Evolutionary conservation across 2,888 invertebrate genomes (phyloP), one percentile per base, ranked within the genome.

Genomic region (Oegoconia quadripuncta): DNA sequence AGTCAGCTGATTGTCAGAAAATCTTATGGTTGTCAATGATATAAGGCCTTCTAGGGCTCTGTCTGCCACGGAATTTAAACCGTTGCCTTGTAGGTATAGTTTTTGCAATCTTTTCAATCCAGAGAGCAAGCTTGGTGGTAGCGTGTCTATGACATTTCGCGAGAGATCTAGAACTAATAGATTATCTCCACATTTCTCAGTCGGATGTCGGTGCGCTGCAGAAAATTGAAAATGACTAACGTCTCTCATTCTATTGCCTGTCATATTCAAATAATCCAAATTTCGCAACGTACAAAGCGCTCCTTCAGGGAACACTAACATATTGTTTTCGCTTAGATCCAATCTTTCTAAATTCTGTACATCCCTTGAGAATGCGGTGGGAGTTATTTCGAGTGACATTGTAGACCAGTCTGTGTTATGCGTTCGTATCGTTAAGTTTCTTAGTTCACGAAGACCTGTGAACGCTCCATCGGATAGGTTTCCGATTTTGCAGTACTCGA

Each of bases 341-440:
- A 95, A 83, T 54, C 92, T 88, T 70, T 93, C 93, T 44, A 95
- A 81, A 50, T 92, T 90, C 48, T 90, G 90, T 12, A 94, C 89
- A 59, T 94, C 93, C 58, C 93, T 91, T 44, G 91, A 91, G 71
- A 94, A 93, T 25, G 93, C 93, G 36, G 92, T 91, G 11, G 91
- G 89, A 26, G 93, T 92, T 46, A 95, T 90, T 68, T 94, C 93
- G 46, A 95, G 87, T 37, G 93, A 91, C 91, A 94, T 93, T 35
- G 93, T 91, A 26, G 93, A 93, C 93, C 94, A 94, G 68, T 94
- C 93, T 27, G 93, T 94, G 77, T 95, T 95, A 79, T 95, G 94
- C 34, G 95, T 95, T 59, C 93, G 90, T 49, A 96, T 90, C 29
- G 95, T 95, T 41, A 96, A 87, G 71, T 94, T 93, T 52, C 93